Evolutionary conservation across 92 coral and sea anemone species (phyloP), one percentile per base, ranked within the genome.

Genomic region (Montipora capitata): DNA sequence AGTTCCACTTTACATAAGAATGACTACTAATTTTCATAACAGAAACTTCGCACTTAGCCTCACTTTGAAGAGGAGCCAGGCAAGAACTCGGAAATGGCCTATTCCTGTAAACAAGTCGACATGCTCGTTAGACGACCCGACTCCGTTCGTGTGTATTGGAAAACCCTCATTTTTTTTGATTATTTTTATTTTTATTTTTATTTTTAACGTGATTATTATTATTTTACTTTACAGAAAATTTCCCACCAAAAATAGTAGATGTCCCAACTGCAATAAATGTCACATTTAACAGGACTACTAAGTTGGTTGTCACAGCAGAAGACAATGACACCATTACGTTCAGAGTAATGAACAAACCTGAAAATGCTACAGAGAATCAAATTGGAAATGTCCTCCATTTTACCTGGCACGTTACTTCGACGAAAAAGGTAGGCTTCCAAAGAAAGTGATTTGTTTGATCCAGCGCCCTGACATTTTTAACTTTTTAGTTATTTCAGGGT

Each of bases 171-270:
- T 20, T 0, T 4, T 45, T 45, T 45, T 45, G 0, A 0, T 5
- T 45, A 4, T 45, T 45, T 20, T 3, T 3, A 14, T 57, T 15
- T 15, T 62, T 3, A 14, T 4, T 15, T 1, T 4, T 9, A 4
- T 45, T 4, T 3, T 45, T 3, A 7, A 45, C 3, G 3, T 45
- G 15, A 58, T 1, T 58, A 14, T 9, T 4, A n/a, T 2, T 4
- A 9, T 11, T 4, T 63, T 8, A 3, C 17, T 18, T 65, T 45
- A 17, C 73, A 93, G 95, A 92, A 64, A 92, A 86, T 73, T 81
- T 87, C n/a, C 98, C 98, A 1, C 85, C 89, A 11, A 86, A 92
- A 79, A 68, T 86, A 49, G 59, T 79, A 2, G 78, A 80, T 35
- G 85, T 82, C 45, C 42, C 85, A 35, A 18, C 82, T 12, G 42